Evolutionary conservation across 2,113 vertebrate species (phyloP).

Genomic region (Clarias gariepinus): DNA sequence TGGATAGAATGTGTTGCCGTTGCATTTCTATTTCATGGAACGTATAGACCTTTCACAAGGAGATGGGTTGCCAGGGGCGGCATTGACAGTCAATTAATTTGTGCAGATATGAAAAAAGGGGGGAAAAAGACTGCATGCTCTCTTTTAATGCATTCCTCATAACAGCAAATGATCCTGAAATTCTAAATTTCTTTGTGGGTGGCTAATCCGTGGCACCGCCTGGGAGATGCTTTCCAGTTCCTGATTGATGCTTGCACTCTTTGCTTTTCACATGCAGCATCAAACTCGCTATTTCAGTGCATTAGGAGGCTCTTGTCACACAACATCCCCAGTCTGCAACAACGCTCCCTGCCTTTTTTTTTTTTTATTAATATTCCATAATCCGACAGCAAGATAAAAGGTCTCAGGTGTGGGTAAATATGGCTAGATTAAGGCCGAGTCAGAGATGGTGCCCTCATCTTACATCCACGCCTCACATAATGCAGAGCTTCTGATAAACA

Average conservation of each 20-base stretch:
- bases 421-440: constrained; percentile 47
- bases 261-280: constrained; percentile 52
- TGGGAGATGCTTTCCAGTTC: constrained; percentile 60
- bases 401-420: constrained; percentile 61
- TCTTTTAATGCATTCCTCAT: constrained; percentile 49
- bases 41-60: constrained; percentile 24
- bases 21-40: constrained; percentile 39
- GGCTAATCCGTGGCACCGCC: constrained; percentile 63
- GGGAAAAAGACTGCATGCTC: constrained; percentile 15
- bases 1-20: constrained; percentile 17
- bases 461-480: constrained; percentile 64
- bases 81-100: constrained; percentile 62
- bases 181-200: constrained; percentile 65
- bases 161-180: constrained; percentile 48
- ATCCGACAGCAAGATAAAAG: constrained; percentile 57
- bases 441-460: constrained; percentile 56
- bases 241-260: constrained; percentile 63
- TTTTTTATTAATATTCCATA: constrained; percentile 65
- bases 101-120: constrained; percentile 53
- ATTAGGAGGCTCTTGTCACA: constrained; percentile 61
- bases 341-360: constrained; percentile 59
- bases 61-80: constrained; percentile 27
- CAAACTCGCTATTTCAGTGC: constrained; percentile 65
- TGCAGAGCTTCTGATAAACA: constrained; percentile 65
- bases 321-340: constrained; percentile 53